Percentiles rank a stretch among this genome's conserved stretches.
phyloP scores from a whole-genome alignment of 2,113 vertebrate species.

The Cephalopholis sonnerati region DNA sequence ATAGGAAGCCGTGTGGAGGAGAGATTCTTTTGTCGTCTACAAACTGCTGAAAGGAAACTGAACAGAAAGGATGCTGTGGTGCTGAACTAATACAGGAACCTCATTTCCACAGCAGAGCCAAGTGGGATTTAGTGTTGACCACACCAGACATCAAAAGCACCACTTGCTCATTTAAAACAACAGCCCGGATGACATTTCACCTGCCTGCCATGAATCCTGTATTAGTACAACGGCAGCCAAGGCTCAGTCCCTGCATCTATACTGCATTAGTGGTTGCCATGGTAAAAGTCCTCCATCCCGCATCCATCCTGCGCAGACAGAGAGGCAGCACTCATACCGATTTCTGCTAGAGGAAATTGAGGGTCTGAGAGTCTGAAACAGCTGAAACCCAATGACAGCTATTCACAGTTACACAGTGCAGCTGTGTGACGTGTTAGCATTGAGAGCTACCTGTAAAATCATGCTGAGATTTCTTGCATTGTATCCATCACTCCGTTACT shows the following conservation, averaged over 20 bases:
- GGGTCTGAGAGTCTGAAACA: conserved; percentile 55
- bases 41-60: conserved; percentile 33
- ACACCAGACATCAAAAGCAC: conserved; percentile 66
- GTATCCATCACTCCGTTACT: conserved; percentile 31
- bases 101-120: conserved; percentile 53
- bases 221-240: conserved; percentile 57
- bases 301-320: conserved; percentile 62
- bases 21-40: conserved; percentile 53
- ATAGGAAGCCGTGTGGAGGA: conserved; percentile 52
- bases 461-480: conserved; percentile 41
- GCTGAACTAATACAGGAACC: conserved; percentile 54
- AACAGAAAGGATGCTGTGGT: conserved; percentile 40
- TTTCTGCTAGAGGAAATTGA: conserved; percentile 33
- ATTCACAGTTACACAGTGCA: conserved; percentile 36
- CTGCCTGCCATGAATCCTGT: conserved; percentile 62
- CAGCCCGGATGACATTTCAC: conserved; percentile 73
- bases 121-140: conserved; percentile 67
- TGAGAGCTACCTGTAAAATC: conserved; percentile 43
- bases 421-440: conserved; percentile 39
- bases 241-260: conserved; percentile 66
- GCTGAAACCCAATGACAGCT: conserved; percentile 55
- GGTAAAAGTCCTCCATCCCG: conserved; percentile 76
- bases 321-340: conserved; percentile 46
- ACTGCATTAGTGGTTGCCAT: conserved; percentile 81
- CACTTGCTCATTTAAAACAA: conserved; percentile 61